phyloP scores from a whole-genome alignment of 2,888 invertebrate genomes.

The Boloria selene region DNA sequence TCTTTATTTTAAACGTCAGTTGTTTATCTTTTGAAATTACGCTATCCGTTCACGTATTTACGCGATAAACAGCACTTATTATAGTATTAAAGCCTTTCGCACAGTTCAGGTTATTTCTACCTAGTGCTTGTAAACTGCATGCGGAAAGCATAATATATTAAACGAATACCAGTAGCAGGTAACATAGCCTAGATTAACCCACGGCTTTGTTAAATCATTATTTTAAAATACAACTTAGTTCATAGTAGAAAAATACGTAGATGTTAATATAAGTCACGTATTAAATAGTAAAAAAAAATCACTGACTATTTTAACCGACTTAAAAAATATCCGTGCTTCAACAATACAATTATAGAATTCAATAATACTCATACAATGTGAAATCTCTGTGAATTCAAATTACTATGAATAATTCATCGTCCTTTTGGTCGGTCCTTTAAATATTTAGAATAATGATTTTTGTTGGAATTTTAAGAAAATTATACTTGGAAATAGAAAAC shows the following conservation, averaged over 20 bases:
- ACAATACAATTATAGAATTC: too few species aligned
- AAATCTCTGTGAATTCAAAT: too few species aligned
- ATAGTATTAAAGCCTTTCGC: constrained; percentile 19
- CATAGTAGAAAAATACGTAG: not conserved
- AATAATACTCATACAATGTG: too few species aligned
- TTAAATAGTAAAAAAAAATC: too few species aligned
- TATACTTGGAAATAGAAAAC: too few species aligned
- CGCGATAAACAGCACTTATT: constrained; percentile 35
- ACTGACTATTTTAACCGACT: too few species aligned
- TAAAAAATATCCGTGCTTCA: too few species aligned
- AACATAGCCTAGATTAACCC: constrained; percentile 1
- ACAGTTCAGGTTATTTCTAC: constrained; percentile 31
- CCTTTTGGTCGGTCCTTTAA: too few species aligned
- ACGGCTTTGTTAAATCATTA: not conserved
- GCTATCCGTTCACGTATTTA: constrained; percentile 34
- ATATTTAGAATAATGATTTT: too few species aligned
- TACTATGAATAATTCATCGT: too few species aligned
- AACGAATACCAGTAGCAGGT: constrained; percentile 15
- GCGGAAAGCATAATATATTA: constrained; percentile 32
- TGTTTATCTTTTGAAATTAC: constrained; percentile 24
- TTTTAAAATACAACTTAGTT: not conserved
- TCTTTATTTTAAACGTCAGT: constrained; percentile 7
- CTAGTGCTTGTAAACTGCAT: constrained; percentile 30
- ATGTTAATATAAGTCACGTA: too few species aligned
- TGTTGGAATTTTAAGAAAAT: too few species aligned